Percentiles rank a stretch among this genome's conserved stretches.
Evolutionary conservation across 2,797 vertebrate genomes (phyloP).

Genomic region (Neosilurus mollespiculum): DNA sequence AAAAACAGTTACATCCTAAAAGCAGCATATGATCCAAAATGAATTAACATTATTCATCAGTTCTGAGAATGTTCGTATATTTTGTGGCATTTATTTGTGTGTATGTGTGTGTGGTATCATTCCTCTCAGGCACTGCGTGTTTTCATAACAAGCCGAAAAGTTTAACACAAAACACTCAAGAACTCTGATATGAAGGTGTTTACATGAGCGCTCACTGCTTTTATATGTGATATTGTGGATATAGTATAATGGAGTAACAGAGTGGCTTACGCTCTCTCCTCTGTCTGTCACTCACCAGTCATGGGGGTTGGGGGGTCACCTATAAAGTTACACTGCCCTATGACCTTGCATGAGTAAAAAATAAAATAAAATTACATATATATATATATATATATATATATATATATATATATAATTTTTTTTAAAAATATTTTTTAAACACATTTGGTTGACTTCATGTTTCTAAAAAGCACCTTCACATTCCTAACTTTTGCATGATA

Average conservation of each 20-base stretch:
- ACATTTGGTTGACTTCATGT: neutral
- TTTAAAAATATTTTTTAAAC: no score
- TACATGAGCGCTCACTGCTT: neutral
- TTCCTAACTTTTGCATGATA: neutral
- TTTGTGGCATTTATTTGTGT: neutral
- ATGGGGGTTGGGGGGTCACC: no score
- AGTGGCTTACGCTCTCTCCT: no score
- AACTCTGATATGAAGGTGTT: neutral
- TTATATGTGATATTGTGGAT: no score
- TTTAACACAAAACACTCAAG: neutral
- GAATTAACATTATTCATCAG: neutral
- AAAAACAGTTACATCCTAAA: neutral
- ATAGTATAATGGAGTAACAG: no score
- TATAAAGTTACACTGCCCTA: no score
- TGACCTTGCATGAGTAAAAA: no score
- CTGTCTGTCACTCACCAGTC: no score
- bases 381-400: no score
- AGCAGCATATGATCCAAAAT: neutral
- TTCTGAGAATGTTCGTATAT: no score
- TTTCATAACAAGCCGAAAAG: constrained; percentile 28
- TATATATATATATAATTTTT: no score
- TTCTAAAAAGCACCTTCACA: neutral
- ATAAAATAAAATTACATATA: no score
- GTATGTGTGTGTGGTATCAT: constrained; percentile 14
- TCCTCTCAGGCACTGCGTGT: neutral